Conservation (phyloP, 2,113 vertebrate genomes). For the Planiliza haematocheilus region DNA sequence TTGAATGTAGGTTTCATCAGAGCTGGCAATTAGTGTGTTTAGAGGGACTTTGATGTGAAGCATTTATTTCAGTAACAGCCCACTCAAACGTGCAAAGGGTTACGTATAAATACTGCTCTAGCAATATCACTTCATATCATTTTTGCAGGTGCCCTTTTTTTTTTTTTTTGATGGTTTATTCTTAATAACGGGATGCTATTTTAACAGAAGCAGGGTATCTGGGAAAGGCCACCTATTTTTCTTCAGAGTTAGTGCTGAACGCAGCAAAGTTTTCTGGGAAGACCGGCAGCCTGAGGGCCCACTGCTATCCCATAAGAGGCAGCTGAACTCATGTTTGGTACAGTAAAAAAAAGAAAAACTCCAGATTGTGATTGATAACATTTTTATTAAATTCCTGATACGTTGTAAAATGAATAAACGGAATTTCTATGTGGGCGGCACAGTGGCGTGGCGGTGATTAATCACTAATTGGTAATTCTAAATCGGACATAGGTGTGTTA, state of each 20-base stretch:
- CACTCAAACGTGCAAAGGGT: slow-evolving; percentile 15
- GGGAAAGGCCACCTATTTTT: slow-evolving; percentile 54
- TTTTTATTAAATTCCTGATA: slow-evolving; percentile 33
- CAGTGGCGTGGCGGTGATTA: too few species aligned
- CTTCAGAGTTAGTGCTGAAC: slow-evolving; percentile 51
- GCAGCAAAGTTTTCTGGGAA: slow-evolving; percentile 39
- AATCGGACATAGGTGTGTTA: too few species aligned
- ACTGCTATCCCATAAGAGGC: slow-evolving; percentile 20
- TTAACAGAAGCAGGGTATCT: slow-evolving; percentile 38
- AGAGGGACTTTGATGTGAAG: slow-evolving; percentile 59
- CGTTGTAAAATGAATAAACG: not conserved
- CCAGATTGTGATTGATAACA: slow-evolving; percentile 15
- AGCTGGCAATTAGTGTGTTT: slow-evolving; percentile 74
- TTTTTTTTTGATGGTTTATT: slow-evolving; percentile 32
- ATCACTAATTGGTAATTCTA: too few species aligned
- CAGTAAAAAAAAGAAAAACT: slow-evolving; percentile 10
- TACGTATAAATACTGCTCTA: slow-evolving; percentile 16
- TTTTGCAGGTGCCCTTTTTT: slow-evolving; percentile 38
- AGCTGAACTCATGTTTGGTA: slow-evolving; percentile 17
- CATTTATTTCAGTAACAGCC: slow-evolving; percentile 60
- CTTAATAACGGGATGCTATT: slow-evolving; percentile 58
- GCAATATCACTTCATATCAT: not conserved
- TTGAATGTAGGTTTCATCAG: slow-evolving; percentile 66
- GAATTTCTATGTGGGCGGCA: too few species aligned
- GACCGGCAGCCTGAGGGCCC: slow-evolving; percentile 53